phyloP scores from a whole-genome alignment of 2,113 vertebrate species.

The Suncus etruscus region DNA sequence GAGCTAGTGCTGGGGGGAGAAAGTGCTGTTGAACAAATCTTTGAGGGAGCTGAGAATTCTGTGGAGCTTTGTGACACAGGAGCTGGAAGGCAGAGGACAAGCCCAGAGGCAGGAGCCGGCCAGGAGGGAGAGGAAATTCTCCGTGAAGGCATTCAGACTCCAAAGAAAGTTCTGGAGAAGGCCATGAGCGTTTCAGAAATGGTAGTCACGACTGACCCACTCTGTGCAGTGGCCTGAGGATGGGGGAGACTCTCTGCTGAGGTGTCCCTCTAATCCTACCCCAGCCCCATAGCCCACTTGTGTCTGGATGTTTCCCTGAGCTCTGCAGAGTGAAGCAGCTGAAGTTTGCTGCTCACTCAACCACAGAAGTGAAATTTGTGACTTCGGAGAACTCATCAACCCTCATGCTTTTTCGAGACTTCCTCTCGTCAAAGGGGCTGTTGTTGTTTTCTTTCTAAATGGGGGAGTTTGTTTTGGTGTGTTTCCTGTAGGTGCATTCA shows the following conservation, averaged over 20 bases:
- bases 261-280: no score
- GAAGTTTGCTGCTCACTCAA: background rate
- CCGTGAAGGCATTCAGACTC: constrained; percentile 31
- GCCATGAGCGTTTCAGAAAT: constrained; percentile 69
- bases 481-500: constrained; percentile 35
- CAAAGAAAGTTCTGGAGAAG: constrained; percentile 43
- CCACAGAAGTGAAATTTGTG: constrained; percentile 52
- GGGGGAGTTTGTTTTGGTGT: constrained; percentile 32
- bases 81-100: background rate
- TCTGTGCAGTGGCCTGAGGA: background rate
- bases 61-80: no score
- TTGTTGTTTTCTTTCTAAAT: constrained; percentile 59
- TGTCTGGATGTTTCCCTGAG: background rate
- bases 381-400: constrained; percentile 51
- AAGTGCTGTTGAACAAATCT: no score
- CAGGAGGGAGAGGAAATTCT: no score
- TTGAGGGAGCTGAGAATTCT: no score
- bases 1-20: no score
- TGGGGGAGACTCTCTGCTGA: no score
- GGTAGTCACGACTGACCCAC: background rate
- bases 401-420: constrained; percentile 61
- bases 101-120: no score
- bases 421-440: constrained; percentile 37
- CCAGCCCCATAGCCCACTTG: background rate
- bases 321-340: background rate